Evolutionary conservation across 2,888 invertebrate genomes (phyloP), one percentile per base, ranked within the genome.

Genomic region (Pediacus dermestoides): DNA sequence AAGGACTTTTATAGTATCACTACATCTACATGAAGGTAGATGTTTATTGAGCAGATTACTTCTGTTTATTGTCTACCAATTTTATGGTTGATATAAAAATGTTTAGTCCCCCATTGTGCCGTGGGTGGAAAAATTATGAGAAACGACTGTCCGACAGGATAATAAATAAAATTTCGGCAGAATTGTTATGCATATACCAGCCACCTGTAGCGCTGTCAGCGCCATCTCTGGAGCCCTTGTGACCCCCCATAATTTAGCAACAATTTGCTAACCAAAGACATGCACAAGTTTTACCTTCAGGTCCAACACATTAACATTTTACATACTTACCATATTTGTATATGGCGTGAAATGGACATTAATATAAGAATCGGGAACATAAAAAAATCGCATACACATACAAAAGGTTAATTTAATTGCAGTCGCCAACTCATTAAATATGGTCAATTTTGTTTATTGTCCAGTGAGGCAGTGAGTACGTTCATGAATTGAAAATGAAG

Each of bases 191-290:
- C 16, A n/a, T n/a, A 25, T 28, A 34, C 32, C 23, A 25, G 45
- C 50, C 52, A 46, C 52, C 48, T 50, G 50, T 47, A 42, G 52
- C 27, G 50, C 50, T 45, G 50, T 52, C 50, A 46, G 46, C 50
- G 48, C 43, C 46, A 39, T 46, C 44, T 37, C 39, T 36, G 38
- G 37, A n/a, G 45, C 46, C 44, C 44, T 39, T 44, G 25, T 50
- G 50, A 48, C 50, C 50, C 37, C 39, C 30, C 46, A 52, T 52
- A 52, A 48, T 52, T 52, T 48, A 47, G 39, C 50, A 45, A 45
- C 41, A 48, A 50, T 52, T 52, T 52, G 52, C 50, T 50, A 46
- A 38, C 46, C 11, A 37, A 39, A 43, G 44, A 50, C 52, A 50
- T 52, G 52, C 52, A 44, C 36, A 23, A 39, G 39, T 37, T 43